Evolutionary conservation across 2,888 invertebrate genomes (phyloP).

Genomic region (Zygogramma bicolorata): DNA sequence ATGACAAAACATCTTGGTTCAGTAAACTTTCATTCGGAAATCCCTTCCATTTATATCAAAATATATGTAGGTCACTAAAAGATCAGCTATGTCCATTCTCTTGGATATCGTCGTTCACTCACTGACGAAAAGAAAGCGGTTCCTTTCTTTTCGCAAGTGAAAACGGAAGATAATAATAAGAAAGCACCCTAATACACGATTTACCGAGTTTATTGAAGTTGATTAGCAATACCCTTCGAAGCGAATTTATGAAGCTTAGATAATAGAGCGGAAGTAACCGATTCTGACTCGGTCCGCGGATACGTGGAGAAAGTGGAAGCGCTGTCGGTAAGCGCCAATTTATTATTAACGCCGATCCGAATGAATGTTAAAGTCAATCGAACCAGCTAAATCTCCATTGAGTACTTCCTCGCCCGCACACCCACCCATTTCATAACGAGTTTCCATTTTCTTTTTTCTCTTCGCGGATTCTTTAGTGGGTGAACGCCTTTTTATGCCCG

Average conservation of each 20-base stretch:
- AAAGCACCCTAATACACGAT: not conserved
- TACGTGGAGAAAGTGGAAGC: slow-evolving; percentile 37
- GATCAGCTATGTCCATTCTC: not conserved
- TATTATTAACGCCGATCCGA: slow-evolving; percentile 49
- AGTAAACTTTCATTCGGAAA: no score
- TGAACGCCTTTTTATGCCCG: slow-evolving; percentile 31
- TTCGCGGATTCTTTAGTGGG: slow-evolving; percentile 28
- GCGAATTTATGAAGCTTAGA: slow-evolving; percentile 41
- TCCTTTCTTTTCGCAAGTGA: not conserved
- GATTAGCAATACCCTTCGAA: slow-evolving; percentile 37
- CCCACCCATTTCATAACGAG: slow-evolving; percentile 39
- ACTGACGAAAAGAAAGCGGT: not conserved
- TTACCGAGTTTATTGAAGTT: slow-evolving; percentile 33
- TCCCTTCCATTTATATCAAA: no score
- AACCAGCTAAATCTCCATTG: slow-evolving; percentile 46
- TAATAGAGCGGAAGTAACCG: slow-evolving; percentile 38
- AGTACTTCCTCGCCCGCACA: slow-evolving; percentile 37
- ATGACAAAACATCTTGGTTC: no score
- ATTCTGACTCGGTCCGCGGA: slow-evolving; percentile 23
- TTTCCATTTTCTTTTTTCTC: slow-evolving; percentile 39
- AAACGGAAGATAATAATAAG: not conserved
- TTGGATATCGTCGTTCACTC: not conserved
- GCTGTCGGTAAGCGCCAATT: slow-evolving; percentile 35
- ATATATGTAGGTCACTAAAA: no score
- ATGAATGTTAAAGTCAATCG: slow-evolving; percentile 51